Evolutionary conservation across 2,888 invertebrate species (phyloP).

Genomic region (Stenoptilia bipunctidactyla): DNA sequence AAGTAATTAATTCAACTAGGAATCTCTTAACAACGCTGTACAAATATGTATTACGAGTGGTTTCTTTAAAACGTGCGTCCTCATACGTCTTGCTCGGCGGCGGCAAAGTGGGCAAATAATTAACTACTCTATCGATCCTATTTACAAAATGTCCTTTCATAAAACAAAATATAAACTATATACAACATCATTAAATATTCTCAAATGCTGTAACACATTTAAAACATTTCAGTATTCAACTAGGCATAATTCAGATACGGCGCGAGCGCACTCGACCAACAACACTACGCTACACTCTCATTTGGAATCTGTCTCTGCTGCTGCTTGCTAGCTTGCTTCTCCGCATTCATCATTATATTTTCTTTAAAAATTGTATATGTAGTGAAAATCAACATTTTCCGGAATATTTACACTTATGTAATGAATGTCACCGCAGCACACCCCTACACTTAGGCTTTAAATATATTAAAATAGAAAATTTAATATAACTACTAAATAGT

Average conservation of each 20-base stretch:
- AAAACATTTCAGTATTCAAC: slow-evolving; percentile 68
- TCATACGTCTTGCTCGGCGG: slow-evolving; percentile 13
- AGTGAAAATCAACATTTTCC: slow-evolving; percentile 21
- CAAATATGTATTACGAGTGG: slow-evolving; percentile 61
- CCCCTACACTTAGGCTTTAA: slow-evolving; percentile 44
- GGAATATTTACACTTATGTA: slow-evolving; percentile 21
- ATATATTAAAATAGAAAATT: slow-evolving; percentile 70
- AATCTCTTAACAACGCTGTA: slow-evolving; percentile 68
- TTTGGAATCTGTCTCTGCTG: slow-evolving; percentile 4
- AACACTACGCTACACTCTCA: no score
- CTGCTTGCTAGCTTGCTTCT: neutral
- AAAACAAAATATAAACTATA: slow-evolving; percentile 71
- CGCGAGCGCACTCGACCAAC: no score
- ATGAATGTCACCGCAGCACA: no score
- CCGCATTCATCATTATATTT: no score
- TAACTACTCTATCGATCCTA: slow-evolving; percentile 39
- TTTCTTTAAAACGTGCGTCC: slow-evolving; percentile 60
- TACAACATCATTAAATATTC: slow-evolving; percentile 70
- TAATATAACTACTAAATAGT: slow-evolving; percentile 56
- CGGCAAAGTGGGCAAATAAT: slow-evolving; percentile 40
- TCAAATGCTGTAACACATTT: slow-evolving; percentile 71
- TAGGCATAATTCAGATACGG: slow-evolving; percentile 53
- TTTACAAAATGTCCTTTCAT: slow-evolving; percentile 58
- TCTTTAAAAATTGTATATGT: slow-evolving; percentile 43
- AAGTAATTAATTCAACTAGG: slow-evolving; percentile 55